Base-by-base conservation (phyloP, 2,113 vertebrate genomes). In the Bothrops jararaca region DNA sequence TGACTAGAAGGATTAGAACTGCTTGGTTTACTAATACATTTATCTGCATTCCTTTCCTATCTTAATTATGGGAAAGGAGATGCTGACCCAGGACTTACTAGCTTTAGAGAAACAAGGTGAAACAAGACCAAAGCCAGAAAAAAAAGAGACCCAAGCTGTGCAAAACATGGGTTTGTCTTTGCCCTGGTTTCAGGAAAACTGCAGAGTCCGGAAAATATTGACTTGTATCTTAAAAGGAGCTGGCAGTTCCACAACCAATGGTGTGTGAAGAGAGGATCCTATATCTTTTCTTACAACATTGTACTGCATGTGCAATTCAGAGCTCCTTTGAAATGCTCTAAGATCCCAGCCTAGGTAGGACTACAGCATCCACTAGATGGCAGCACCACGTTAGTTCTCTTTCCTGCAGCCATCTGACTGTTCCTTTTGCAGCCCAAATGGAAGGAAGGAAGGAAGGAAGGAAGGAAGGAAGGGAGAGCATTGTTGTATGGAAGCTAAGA, bases 401-500 rank as follows among this genome's bases (percentile, higher is more conserved):
- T 80, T 80, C 18, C 20, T 42, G 74, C 34, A 80, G 7, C 18
- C 74, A 80, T 42, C 34, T 80, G 6, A 80, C 39, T 22, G 34
- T 22, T 80, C 3, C 4, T 34, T 80, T 60, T 60, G 58, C 3
- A 60, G 58, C 24, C 58, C 58, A 60, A 60, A 60, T 60, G 29
- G 26, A 4, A 29, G 24, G 24, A 6, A 8, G 29, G 26, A 4
- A 11, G 29, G 26, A 4, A 11, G 29, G 26, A 4, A 11, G 45
- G 45, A 29, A 13, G 95, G 88, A 93, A 34, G 13, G 29, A 9
- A 93, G 89, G 93, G 18, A 74, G 85, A 42, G 54, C 0, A 60
- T 29, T 69, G 85, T 50, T 91, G 53, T 89, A 1, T 57, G 34
- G 91, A 93, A 92, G n/a, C 80, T n/a, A 92, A 94, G 89, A 53